These are phyloP conservation scores for Melopsittacus undulatus DNA, from an alignment of 2,797 vertebrate species.

Conservation along the genomic window DNA sequence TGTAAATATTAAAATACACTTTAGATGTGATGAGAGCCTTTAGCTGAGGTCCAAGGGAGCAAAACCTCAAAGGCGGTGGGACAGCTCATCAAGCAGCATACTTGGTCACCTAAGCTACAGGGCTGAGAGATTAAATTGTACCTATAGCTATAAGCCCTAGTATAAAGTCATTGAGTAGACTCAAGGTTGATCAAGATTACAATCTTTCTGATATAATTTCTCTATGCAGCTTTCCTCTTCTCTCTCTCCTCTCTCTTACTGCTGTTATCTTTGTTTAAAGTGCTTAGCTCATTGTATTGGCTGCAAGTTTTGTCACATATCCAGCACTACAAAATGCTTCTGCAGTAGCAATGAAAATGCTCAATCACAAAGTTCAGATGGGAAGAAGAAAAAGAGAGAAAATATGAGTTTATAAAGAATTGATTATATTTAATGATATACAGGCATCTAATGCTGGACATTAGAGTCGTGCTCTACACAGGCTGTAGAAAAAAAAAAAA, in stretches of 20 bases:
- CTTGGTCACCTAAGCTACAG: fast-evolving
- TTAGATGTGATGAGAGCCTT: background rate
- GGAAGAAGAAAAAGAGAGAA: background rate
- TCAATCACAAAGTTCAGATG: background rate
- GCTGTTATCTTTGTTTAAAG: background rate
- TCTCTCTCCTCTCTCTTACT: background rate
- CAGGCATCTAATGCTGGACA: background rate
- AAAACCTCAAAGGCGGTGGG: background rate
- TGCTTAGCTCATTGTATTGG: background rate
- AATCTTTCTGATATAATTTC: background rate
- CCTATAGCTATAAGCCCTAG: background rate
- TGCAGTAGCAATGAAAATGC: background rate
- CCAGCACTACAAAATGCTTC: background rate
- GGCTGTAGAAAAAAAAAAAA: background rate
- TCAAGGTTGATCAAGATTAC: background rate
- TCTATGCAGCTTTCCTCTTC: background rate
- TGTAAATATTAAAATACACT: background rate
- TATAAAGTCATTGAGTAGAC: background rate
- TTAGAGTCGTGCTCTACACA: background rate
- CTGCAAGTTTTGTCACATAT: background rate
- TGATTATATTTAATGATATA: background rate
- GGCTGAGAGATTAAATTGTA: background rate
- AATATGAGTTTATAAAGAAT: background rate
- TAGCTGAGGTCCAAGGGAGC: background rate
- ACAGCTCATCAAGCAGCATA: background rate